phyloP scores from a whole-genome alignment of 2,888 invertebrate genomes.

The Tubiluchus corallicola region DNA sequence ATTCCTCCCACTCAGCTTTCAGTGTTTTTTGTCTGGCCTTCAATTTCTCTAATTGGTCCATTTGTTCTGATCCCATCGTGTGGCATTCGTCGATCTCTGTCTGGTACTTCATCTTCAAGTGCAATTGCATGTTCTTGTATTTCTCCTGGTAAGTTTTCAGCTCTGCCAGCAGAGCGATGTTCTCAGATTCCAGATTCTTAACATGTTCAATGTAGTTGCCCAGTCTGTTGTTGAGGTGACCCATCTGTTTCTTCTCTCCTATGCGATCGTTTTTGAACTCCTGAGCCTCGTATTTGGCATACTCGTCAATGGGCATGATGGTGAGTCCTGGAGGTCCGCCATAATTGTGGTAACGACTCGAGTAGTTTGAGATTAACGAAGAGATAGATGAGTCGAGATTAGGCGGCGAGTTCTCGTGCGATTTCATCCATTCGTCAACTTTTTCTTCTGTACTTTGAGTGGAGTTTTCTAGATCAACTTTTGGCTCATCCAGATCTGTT shows the following conservation, averaged over 20 bases:
- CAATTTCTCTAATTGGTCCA: background rate
- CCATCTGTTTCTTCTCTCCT: background rate
- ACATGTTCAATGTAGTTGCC: conserved; percentile 1
- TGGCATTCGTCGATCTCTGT: conserved; percentile 3
- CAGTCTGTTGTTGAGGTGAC: background rate
- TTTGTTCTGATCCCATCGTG: background rate
- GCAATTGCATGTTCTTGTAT: background rate
- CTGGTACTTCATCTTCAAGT: conserved; percentile 1
- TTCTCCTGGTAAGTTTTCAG: conserved; percentile 1
- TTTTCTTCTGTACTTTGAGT: too few species aligned
- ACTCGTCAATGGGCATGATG: background rate
- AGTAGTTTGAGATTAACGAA: background rate
- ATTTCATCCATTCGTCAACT: conserved; percentile 1
- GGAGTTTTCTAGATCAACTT: too few species aligned
- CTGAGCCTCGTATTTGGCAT: background rate
- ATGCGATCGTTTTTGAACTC: background rate
- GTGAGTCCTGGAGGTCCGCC: background rate
- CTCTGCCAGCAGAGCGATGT: background rate
- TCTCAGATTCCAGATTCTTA: background rate
- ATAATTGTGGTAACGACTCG: background rate
- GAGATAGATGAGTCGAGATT: background rate
- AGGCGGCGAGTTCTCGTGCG: background rate
- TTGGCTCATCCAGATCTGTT: too few species aligned
- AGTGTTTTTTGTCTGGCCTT: background rate
- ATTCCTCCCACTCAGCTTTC: background rate